Base-by-base conservation (phyloP, 2,888 invertebrate genomes). In the Luperina nickerlii region DNA sequence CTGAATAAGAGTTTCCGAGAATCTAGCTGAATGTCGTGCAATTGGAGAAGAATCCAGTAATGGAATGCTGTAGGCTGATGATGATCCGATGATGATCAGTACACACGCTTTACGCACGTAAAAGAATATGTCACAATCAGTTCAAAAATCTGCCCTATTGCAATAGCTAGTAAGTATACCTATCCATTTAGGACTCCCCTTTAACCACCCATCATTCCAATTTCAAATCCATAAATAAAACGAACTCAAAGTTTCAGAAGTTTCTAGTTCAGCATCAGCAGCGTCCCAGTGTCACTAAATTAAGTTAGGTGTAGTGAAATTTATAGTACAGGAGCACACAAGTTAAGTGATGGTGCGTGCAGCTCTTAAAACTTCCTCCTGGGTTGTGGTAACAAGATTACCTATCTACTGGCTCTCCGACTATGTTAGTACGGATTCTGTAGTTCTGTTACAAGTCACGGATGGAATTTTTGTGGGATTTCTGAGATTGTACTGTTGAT, bases 251-350 rank as follows among this genome's bases (percentile, higher is more conserved):
- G 32, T 81, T 77, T 20, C 2, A 42, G 54, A 86, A 84, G 42
- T 84, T 84, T 60, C 48, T 11, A 74, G 74, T 82, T 62, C 62
- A 73, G 67, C 78, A 74, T 78, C 76, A 75, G 60, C 70, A 72
- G 57, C 77, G 79, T 85, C 83, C 86, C 86, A 85, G 84, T 75
- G 86, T 86, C 84, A 76, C 79, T 91, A 91, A 82, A 82, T 82
- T 83, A 90, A 90, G 92, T 92, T 90, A 90, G 88, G 85, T 89
- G 88, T 91, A 87, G 84, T 86, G 89, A 89, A 91, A 92, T 92
- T 92, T 92, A 92, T 92, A 90, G 92, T 86, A 78, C 84, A 82
- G 45, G 72, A 87, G 87, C 83, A 89, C 79, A 90, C 89, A 87
- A 90, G 86, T 89, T 90, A 90, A 89, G 90, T 90, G 92, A 85